These are phyloP conservation scores for Choristoneura fumiferana DNA, from an alignment of 1,140 invertebrate species.

Conservation along the genomic window DNA sequence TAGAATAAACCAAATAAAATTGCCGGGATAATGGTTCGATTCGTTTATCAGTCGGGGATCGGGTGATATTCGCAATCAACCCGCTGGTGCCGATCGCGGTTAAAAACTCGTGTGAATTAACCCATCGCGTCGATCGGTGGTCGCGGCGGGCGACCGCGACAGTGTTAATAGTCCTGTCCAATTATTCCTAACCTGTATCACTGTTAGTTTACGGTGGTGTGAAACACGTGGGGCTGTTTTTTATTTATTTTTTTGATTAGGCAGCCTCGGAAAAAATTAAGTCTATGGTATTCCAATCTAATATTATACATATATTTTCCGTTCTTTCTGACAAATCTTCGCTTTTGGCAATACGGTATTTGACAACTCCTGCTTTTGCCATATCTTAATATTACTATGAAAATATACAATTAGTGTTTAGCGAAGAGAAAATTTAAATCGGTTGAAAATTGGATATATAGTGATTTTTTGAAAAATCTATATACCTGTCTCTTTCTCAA, in stretches of 20 bases:
- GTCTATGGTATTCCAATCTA: too few relatives aligned
- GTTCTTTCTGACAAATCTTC: too few relatives aligned
- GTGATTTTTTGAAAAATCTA: too few relatives aligned
- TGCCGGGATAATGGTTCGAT: not conserved
- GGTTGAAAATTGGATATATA: too few relatives aligned
- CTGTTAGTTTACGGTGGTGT: constrained; percentile 40
- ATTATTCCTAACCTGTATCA: constrained; percentile 37
- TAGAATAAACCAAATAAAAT: too few relatives aligned
- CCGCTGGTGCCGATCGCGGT: constrained; percentile 19
- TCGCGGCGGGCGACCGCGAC: constrained; percentile 16
- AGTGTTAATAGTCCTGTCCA: constrained; percentile 36
- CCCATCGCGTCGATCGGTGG: constrained; percentile 25
- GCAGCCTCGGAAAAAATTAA: constrained; percentile 16
- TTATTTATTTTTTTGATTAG: constrained; percentile 34
- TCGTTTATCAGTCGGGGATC: constrained; percentile 33
- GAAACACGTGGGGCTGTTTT: constrained; percentile 24
- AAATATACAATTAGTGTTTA: too few relatives aligned
- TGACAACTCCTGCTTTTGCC: too few relatives aligned
- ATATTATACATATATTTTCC: too few relatives aligned
- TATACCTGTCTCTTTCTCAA: too few relatives aligned
- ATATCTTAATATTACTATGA: too few relatives aligned
- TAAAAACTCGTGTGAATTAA: constrained; percentile 40
- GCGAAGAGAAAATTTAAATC: too few relatives aligned
- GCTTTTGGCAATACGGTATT: too few relatives aligned
- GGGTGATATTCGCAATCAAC: constrained; percentile 24